Conservation (phyloP, 2,888 invertebrate species). For the Heliconius ismenius region DNA sequence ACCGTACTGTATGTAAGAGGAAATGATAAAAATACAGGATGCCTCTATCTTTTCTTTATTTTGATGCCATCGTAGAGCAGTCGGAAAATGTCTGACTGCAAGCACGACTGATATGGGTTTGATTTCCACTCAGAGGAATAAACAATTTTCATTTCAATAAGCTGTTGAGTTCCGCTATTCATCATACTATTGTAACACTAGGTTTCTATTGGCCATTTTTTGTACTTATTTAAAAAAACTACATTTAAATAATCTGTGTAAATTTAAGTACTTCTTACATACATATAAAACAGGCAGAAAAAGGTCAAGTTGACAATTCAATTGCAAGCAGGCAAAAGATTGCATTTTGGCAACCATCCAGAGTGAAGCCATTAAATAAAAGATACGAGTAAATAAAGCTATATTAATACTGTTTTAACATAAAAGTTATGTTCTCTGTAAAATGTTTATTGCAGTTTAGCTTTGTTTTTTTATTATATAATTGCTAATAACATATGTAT, state of each 20-base stretch:
- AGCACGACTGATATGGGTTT: neutral
- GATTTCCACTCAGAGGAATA: too few relatives aligned
- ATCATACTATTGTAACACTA: too few relatives aligned
- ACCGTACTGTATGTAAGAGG: neutral
- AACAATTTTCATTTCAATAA: too few relatives aligned
- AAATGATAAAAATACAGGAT: neutral
- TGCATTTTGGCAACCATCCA: conserved; percentile 21
- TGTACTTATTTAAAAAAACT: too few relatives aligned
- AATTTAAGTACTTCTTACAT: neutral
- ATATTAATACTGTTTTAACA: neutral
- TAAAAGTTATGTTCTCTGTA: neutral
- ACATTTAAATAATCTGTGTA: neutral
- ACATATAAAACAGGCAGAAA: neutral
- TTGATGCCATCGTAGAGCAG: neutral
- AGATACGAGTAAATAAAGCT: neutral
- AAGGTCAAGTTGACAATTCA: conserved; percentile 8
- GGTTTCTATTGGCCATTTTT: too few relatives aligned
- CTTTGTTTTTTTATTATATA: neutral
- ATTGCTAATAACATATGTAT: neutral
- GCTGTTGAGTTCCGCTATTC: too few relatives aligned
- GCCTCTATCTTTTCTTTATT: too few relatives aligned
- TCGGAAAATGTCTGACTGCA: too few relatives aligned
- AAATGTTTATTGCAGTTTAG: neutral
- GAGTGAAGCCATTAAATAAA: conserved; percentile 6
- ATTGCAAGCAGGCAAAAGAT: conserved; percentile 3